These are phyloP conservation scores for Chaunax sp. DNA, from an alignment of 2,797 vertebrate species.

Conservation along the genomic window DNA sequence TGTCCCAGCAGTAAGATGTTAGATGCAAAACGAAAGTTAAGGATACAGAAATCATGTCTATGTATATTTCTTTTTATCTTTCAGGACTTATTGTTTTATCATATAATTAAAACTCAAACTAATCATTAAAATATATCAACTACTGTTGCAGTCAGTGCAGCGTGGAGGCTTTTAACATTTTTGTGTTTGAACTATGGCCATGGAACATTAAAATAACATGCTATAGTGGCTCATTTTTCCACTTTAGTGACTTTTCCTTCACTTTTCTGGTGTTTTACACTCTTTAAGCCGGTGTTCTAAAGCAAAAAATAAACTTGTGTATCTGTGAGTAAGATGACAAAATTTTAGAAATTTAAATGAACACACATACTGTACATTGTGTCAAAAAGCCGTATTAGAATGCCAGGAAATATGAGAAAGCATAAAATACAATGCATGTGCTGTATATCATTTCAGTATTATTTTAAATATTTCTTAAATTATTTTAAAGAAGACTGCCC, in stretches of 20 bases:
- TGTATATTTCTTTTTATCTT: constrained; percentile 6
- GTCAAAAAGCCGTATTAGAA: background rate
- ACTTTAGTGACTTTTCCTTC: background rate
- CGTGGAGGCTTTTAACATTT: background rate
- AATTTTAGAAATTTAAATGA: background rate
- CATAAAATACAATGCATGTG: no score
- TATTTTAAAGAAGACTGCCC: no score
- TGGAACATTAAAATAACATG: background rate
- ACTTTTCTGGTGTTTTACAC: background rate
- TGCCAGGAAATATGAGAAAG: no score
- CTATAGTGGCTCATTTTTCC: background rate
- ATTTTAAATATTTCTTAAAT: no score
- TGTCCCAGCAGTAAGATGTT: constrained; percentile 59
- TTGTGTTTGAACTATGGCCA: background rate
- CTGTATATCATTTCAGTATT: no score
- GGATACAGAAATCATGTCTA: constrained; percentile 29
- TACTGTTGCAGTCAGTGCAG: background rate
- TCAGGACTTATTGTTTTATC: constrained; percentile 36
- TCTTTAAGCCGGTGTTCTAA: background rate
- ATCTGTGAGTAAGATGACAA: background rate
- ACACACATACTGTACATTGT: background rate
- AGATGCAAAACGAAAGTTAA: constrained; percentile 53
- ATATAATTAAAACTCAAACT: constrained; percentile 73
- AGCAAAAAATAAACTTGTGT: background rate
- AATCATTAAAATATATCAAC: background rate